Base-by-base conservation (phyloP, 2,113 vertebrate species). In the Hyla sarda region DNA sequence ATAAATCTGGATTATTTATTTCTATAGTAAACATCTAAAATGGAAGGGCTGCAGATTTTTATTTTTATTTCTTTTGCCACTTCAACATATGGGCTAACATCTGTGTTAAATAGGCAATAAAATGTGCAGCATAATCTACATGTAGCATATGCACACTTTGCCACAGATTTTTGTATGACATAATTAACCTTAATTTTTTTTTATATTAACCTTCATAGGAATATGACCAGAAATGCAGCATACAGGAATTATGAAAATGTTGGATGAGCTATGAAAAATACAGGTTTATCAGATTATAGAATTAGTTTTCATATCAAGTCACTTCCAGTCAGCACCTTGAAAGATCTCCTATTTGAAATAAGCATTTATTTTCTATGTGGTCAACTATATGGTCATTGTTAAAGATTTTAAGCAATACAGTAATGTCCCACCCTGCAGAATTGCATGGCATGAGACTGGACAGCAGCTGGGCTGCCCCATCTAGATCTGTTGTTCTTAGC, bases 181-280 rank as follows among this genome's bases (percentile, higher is more conserved):
- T n/a, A n/a, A n/a, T n/a, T n/a, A n/a, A n/a, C n/a, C n/a, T n/a
- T n/a, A n/a, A n/a, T n/a, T n/a, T n/a, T n/a, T n/a, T n/a, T n/a
- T 62, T 28, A 12, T 28, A 78, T 21, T 45, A 11, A 54, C 25
- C 47, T 6, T 45, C 23, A 19, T 34, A 21, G 23, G 7, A 32
- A 37, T 79, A 60, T 7, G 34, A 4, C 54, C 77, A 80, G 62
- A 34, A 80, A 80, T 41, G 13, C 54, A 80, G 54, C 32, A 25
- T 7, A n/a, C 45, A 80, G 23, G 19, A 28, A 75, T 14, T 28
- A 72, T 37, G 2, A 48, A 7, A 75, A 28, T 47, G 23, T 2
- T 25, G 12, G 14, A 74, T 25, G 1, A 16, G 11, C 72, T 23
- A 75, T 25, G 11, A 28, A 3, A 50, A 75, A 28, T 23, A 9